Conservation (phyloP, 2,113 vertebrate genomes). For the Zosterops lateralis region DNA sequence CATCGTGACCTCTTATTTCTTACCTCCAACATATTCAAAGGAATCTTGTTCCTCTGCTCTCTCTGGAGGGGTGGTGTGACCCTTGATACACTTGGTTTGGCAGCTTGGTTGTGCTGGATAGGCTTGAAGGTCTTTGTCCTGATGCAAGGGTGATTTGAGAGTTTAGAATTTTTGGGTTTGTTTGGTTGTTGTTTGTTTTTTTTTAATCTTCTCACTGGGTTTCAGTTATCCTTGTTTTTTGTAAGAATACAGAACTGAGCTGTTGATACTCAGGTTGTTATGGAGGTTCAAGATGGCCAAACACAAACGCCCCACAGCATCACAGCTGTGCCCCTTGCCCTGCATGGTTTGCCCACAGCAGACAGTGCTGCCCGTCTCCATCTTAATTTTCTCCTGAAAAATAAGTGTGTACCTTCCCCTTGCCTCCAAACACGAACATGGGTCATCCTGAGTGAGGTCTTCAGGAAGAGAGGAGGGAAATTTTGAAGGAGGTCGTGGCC, state of each 20-base stretch:
- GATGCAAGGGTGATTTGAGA: not conserved
- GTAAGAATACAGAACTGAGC: not conserved
- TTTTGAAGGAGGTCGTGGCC: not conserved
- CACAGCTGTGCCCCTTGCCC: not conserved
- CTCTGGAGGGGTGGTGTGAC: not conserved
- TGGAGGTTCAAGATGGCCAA: not conserved
- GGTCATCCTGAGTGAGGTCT: not conserved
- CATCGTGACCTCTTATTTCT: not conserved
- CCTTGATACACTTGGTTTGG: not conserved
- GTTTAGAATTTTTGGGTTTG: not conserved
- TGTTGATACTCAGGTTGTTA: not conserved
- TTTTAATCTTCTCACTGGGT: not conserved
- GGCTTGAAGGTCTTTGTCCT: not conserved
- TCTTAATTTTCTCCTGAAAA: not conserved
- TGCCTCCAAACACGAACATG: not conserved
- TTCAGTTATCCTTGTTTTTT: not conserved
- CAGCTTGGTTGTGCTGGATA: not conserved
- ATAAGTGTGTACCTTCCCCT: not conserved
- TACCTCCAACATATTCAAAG: not conserved
- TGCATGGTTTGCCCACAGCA: accelerated
- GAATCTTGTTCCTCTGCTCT: not conserved
- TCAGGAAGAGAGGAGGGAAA: not conserved
- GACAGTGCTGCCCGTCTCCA: not conserved
- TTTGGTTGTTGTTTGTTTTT: not conserved
- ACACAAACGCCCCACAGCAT: accelerated